Conservation (phyloP, 2,797 vertebrate species). For the Pangasius larnaudii region DNA sequence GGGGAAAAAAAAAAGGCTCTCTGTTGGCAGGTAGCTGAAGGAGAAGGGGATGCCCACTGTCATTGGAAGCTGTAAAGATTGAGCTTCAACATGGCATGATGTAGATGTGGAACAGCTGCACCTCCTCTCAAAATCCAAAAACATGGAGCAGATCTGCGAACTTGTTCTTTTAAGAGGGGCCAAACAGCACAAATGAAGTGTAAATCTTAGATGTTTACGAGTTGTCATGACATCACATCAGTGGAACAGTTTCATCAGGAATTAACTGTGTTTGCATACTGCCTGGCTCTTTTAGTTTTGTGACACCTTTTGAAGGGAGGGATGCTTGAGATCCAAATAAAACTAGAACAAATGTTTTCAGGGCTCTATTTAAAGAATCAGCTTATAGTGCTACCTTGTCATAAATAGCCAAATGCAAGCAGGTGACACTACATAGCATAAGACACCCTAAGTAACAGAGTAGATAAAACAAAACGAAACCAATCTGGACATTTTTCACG, state of each 20-base stretch:
- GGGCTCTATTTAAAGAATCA: background rate
- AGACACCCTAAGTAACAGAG: background rate
- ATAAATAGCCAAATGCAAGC: background rate
- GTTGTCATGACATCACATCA: background rate
- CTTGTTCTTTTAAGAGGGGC: background rate
- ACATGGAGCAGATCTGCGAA: background rate
- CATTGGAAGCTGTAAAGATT: background rate
- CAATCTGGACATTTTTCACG: background rate
- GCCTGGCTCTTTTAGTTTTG: background rate
- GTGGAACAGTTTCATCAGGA: background rate
- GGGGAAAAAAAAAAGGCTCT: constrained; percentile 6
- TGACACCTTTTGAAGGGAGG: background rate
- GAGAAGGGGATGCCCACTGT: constrained; percentile 38
- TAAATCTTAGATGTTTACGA: background rate
- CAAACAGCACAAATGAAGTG: constrained; percentile 10
- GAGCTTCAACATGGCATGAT: background rate
- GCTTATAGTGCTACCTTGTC: background rate
- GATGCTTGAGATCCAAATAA: background rate
- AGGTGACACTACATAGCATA: background rate
- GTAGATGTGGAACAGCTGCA: constrained; percentile 25
- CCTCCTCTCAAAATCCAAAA: background rate
- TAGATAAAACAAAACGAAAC: background rate
- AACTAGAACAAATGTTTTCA: background rate
- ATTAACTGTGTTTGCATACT: background rate
- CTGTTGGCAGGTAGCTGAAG: constrained; percentile 32